Percentiles rank a stretch among this genome's conserved stretches.
Conservation (phyloP, 2,113 vertebrate species). For the Gallinago jamesoni region DNA sequence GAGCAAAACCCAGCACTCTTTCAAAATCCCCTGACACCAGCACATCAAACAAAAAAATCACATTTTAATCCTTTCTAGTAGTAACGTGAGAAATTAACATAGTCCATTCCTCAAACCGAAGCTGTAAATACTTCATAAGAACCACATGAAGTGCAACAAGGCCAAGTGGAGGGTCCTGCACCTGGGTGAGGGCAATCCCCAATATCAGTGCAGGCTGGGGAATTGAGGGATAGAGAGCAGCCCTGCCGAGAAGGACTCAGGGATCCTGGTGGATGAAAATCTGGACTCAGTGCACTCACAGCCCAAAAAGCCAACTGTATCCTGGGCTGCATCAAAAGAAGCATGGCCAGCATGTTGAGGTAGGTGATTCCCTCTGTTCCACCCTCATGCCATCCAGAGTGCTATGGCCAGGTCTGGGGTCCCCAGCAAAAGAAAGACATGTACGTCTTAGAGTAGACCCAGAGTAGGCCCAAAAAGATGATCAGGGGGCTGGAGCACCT, state of each 20-base stretch:
- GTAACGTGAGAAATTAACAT: background rate
- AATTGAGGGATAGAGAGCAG: background rate
- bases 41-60: background rate
- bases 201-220: background rate
- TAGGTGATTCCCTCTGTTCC: background rate
- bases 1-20: background rate
- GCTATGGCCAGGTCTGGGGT: background rate
- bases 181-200: background rate
- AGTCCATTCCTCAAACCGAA: background rate
- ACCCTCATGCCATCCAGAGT: background rate
- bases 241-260: background rate
- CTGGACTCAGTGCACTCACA: background rate
- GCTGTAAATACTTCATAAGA: background rate
- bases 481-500: background rate
- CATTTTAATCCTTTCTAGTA: background rate
- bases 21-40: background rate
- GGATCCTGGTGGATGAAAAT: background rate
- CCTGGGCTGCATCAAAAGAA: background rate
- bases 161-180: background rate
- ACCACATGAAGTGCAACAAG: rapidly evolving
- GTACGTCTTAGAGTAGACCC: background rate
- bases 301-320: background rate
- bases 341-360: rapidly evolving
- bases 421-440: background rate
- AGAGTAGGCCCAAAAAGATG: background rate